Conservation (phyloP, 2,113 vertebrate genomes). For the Ctenodactylus gundi region DNA sequence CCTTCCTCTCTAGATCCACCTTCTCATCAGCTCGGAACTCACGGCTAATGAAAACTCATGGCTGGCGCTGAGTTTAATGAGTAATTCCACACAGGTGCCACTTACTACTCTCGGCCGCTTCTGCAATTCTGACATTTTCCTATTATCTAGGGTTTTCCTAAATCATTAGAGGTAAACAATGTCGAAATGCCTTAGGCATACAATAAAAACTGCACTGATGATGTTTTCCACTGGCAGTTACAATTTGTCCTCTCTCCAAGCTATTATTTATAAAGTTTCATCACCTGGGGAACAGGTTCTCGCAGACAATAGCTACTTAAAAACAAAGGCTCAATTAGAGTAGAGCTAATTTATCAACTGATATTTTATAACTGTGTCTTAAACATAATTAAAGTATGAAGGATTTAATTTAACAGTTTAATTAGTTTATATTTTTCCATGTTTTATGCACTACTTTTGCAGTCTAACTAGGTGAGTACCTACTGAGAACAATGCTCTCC, state of each 20-base stretch:
- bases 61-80: neutral
- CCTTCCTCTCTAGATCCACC: neutral
- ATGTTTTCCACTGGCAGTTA: slow-evolving; percentile 13
- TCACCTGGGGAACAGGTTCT: neutral
- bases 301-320: neutral
- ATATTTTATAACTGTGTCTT: neutral
- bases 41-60: neutral
- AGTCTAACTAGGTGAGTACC: neutral
- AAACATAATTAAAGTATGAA: slow-evolving; percentile 15
- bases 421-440: neutral
- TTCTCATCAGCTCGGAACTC: neutral
- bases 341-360: neutral
- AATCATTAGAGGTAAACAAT: neutral
- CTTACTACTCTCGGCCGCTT: neutral
- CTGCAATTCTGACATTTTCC: neutral
- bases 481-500: neutral
- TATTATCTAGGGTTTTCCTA: neutral
- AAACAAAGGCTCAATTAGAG: slow-evolving; percentile 30
- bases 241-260: slow-evolving; percentile 8
- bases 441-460: neutral
- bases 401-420: neutral
- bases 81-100: neutral
- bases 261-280: neutral
- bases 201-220: neutral
- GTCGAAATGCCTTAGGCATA: neutral